Conservation (phyloP, 2,113 vertebrate genomes). For the Suncus etruscus region DNA sequence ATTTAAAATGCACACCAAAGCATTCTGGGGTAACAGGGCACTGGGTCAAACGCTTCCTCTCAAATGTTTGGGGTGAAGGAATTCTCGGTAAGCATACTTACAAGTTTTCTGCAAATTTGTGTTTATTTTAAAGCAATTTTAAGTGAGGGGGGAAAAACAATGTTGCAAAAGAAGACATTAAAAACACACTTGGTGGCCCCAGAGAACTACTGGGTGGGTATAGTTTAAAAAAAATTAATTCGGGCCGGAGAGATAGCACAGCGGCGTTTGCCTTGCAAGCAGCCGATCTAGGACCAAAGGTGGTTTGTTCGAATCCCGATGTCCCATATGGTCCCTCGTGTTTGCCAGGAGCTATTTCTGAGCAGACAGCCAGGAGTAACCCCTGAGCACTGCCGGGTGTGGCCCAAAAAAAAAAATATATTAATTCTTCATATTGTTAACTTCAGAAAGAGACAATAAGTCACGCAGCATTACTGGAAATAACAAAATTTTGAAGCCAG, state of each 20-base stretch:
- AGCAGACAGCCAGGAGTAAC: no score
- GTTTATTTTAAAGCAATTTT: slow-evolving; percentile 22
- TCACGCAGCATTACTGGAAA: slow-evolving; percentile 61
- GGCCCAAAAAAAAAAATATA: no score
- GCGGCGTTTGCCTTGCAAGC: no score
- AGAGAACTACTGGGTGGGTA: no score
- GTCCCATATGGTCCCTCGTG: no score
- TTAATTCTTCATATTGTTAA: neutral
- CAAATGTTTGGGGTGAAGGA: neutral
- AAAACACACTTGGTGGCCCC: slow-evolving; percentile 25
- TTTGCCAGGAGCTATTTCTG: no score
- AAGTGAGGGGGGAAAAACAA: neutral
- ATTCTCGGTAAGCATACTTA: slow-evolving; percentile 28
- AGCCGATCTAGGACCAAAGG: no score
- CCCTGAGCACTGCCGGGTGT: no score
- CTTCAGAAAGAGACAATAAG: slow-evolving; percentile 16
- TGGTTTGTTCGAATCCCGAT: no score
- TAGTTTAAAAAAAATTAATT: no score
- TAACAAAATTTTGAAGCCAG: slow-evolving; percentile 25
- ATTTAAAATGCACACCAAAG: slow-evolving; percentile 56
- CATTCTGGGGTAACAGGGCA: neutral
- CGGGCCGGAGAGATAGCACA: no score
- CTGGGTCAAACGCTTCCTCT: slow-evolving; percentile 58
- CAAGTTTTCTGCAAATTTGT: slow-evolving; percentile 66
- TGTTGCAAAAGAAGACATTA: slow-evolving; percentile 56